phyloP scores from a whole-genome alignment of 2,888 invertebrate genomes.

The Nomada lathburiana region DNA sequence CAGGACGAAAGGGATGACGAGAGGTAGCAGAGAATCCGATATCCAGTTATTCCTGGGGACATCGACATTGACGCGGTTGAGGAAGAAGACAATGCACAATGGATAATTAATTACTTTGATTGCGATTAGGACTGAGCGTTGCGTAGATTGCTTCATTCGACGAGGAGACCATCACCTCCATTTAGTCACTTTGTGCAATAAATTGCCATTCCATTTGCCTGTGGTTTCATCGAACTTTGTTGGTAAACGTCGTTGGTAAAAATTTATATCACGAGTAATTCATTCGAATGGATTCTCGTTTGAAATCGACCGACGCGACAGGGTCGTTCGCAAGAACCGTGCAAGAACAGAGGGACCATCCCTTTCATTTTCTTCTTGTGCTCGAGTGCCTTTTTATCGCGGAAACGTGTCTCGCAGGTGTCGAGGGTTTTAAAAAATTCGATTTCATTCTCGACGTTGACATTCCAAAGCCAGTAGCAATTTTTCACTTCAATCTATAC shows the following conservation, averaged over 20 bases:
- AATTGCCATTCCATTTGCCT: constrained; percentile 57
- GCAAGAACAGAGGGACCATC: constrained; percentile 22
- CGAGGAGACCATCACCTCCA: neutral
- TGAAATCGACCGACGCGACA: constrained; percentile 16
- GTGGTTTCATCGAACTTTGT: constrained; percentile 20
- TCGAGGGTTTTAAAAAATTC: constrained; percentile 61
- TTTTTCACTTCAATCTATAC: constrained; percentile 14
- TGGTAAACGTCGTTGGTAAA: neutral
- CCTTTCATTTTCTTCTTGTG: constrained; percentile 31
- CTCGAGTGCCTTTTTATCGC: neutral
- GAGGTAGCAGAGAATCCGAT: constrained; percentile 1
- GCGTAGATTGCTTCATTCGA: constrained; percentile 20
- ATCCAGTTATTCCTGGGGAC: constrained; percentile 27
- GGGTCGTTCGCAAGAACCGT: constrained; percentile 16
- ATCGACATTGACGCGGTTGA: constrained; percentile 27
- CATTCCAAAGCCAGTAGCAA: constrained; percentile 46
- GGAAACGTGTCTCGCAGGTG: constrained; percentile 46
- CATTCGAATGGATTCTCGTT: constrained; percentile 3
- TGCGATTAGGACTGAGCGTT: constrained; percentile 52
- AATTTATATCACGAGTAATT: too few species aligned
- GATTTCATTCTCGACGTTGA: constrained; percentile 51
- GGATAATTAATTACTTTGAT: constrained; percentile 69
- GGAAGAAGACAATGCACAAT: constrained; percentile 11
- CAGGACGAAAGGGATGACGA: neutral
- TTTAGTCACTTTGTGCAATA: constrained; percentile 46